phyloP scores from a whole-genome alignment of 2,888 invertebrate species.

The Eupithecia insigniata region DNA sequence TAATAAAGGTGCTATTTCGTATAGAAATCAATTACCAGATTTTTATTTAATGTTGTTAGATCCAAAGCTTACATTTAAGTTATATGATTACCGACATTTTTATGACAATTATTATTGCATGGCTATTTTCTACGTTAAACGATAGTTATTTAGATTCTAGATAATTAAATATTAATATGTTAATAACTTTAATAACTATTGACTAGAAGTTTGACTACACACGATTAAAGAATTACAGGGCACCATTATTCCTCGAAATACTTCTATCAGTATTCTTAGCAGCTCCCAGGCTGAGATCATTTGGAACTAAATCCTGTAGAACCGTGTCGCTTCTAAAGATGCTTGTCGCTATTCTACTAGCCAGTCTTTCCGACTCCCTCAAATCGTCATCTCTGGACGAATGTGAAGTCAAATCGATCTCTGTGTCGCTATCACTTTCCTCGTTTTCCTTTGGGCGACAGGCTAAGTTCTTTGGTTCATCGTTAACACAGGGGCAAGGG shows the following conservation, averaged over 20 bases:
- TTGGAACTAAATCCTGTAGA: conserved; percentile 77
- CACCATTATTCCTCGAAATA: conserved; percentile 64
- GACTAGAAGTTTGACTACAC: conserved; percentile 37
- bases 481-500: conserved; percentile 67
- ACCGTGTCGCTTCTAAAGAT: conserved; percentile 77
- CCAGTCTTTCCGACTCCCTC: conserved; percentile 74
- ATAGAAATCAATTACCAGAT: conserved; percentile 23
- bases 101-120: conserved; percentile 38
- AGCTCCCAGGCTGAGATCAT: conserved; percentile 75
- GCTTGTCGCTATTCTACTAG: conserved; percentile 76
- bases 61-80: conserved; percentile 19
- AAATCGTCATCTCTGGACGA: conserved; percentile 78
- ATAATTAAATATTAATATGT: conserved; percentile 1
- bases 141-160: conserved; percentile 36
- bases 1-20: conserved; percentile 52
- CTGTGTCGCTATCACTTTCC: conserved; percentile 79
- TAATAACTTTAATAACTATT: conserved; percentile 44
- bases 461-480: conserved; percentile 75
- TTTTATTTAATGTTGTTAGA: conserved; percentile 15
- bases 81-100: conserved; percentile 23
- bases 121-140: conserved; percentile 15
- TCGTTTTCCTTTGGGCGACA: conserved; percentile 67
- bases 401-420: conserved; percentile 81
- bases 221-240: conserved; percentile 54
- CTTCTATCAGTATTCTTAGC: conserved; percentile 66